Base-by-base conservation (phyloP, 2,888 invertebrate genomes). In the Buathra laborator region DNA sequence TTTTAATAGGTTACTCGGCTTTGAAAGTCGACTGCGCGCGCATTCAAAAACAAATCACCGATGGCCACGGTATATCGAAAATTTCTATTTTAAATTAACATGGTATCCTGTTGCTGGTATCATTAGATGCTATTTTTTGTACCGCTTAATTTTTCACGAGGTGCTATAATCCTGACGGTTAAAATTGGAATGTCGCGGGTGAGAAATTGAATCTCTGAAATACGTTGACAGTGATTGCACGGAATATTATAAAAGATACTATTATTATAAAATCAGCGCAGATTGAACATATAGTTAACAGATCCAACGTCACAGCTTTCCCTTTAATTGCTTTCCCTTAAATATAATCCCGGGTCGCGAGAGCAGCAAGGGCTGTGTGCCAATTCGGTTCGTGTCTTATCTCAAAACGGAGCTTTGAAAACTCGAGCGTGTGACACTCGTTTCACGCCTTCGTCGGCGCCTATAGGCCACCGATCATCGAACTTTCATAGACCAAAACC, bases 351-450 rank as follows among this genome's bases (percentile, higher is more conserved):
- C 64, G 19, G 56, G 37, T 66, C 66, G 24, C 74, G 64, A 46
- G n/a, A 46, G 37, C 51, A 53, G 70, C 62, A 32, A 9, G 72
- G 32, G 56, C 66, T 76, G 32, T 70, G 68, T 67, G 66, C 75
- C 75, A 80, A 80, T 80, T 84, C 70, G 59, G 53, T 83, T 75
- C 83, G 83, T 83, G 83, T 79, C 83, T 83, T 78, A 84, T 84
- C 74, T 29, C 46, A 68, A 72, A 74, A 81, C 74, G 78, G 76
- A 67, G 43, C 43, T 12, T 77, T 67, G 46, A 32, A 68, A 81
- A 72, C 59, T 66, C 59, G 66, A 46, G 44, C 76, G 79, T 72
- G 62, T 68, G 67, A 29, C 46, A 59, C 72, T 67, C 78, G 75
- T 77, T 77, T 51, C 81, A 66, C 77, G 81, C 70, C 66, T 81